Conservation (phyloP, 2,797 vertebrate genomes). For the Phaenicophaeus curvirostris region DNA sequence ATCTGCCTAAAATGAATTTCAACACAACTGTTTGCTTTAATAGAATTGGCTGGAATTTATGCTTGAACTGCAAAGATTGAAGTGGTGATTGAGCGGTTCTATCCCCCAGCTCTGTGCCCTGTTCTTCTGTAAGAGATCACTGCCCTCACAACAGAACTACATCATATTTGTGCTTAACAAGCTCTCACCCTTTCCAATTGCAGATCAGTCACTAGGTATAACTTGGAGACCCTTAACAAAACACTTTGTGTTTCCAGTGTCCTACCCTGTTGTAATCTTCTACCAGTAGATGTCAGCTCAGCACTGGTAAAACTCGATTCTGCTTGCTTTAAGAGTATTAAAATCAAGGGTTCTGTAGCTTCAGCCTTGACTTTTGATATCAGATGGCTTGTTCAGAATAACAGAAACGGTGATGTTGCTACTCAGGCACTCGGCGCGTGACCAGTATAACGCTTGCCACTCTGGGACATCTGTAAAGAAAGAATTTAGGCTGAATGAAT, state of each 20-base stretch:
- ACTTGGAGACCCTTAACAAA: background rate
- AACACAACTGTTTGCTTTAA: background rate
- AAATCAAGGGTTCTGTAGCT: background rate
- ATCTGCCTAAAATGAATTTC: constrained; percentile 3
- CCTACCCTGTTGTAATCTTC: background rate
- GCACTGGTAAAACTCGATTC: constrained; percentile 34
- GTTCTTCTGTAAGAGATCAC: background rate
- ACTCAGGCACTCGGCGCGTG: background rate
- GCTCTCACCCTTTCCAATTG: background rate
- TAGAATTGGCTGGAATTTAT: background rate
- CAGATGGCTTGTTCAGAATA: background rate
- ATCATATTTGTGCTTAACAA: background rate
- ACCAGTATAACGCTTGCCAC: background rate
- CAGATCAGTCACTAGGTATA: background rate
- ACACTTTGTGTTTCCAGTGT: background rate
- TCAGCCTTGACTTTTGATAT: background rate
- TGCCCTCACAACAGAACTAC: background rate
- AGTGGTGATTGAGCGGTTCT: background rate
- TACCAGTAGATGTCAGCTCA: constrained; percentile 63
- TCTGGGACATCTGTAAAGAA: background rate
- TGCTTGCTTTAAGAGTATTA: background rate
- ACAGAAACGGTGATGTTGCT: background rate
- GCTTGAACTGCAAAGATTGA: constrained; percentile 2
- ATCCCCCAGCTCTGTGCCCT: background rate
- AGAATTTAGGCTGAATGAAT: background rate